Base-by-base conservation (phyloP, 2,113 vertebrate species). In the Labrus mixtus region DNA sequence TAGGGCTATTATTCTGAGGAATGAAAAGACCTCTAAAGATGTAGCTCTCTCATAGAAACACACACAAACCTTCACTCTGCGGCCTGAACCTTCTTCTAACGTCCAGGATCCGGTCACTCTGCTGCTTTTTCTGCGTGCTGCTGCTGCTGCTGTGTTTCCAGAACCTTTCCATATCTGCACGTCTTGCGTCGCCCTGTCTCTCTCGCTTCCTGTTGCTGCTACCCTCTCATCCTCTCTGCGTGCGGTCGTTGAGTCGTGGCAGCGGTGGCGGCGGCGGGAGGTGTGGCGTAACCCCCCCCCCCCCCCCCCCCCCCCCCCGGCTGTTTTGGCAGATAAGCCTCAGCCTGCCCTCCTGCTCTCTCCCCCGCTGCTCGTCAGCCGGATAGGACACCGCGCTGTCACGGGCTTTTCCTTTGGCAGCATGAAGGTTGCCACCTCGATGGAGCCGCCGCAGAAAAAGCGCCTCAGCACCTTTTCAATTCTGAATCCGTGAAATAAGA, bases 251-350 rank as follows among this genome's bases (percentile, higher is more conserved):
- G 73, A 81, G 69, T 87, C 70, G 75, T 79, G 62, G 78, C 76
- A n/a, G 62, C 76, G 54, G 37, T 82, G 76, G n/a, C n/a, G n/a
- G 65, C 73, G 37, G 73, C 50, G 56, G 85, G 89, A 81, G 88
- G 79, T 78, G 78, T 68, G 68, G 78, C 62, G 84, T 53, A 59
- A 79, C 84, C 79, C n/a, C n/a, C n/a, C n/a, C n/a, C n/a, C n/a
- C n/a, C n/a, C n/a, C n/a, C n/a, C n/a, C n/a, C n/a, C n/a, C n/a
- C n/a, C n/a, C n/a, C n/a, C n/a, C n/a, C 90, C 68, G 87, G 90
- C 92, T 94, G 92, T 86, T 92, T 84, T 88, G 89, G 79, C 87
- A 91, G 91, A 93, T 93, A 93, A 92, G 87, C 86, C 69, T 53
- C 73, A 55, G 64, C 56, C 83, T 54, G 82, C 82, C 85, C 86